Base-by-base conservation (phyloP, 2,797 vertebrate species). In the Atherinosoma microstoma region DNA sequence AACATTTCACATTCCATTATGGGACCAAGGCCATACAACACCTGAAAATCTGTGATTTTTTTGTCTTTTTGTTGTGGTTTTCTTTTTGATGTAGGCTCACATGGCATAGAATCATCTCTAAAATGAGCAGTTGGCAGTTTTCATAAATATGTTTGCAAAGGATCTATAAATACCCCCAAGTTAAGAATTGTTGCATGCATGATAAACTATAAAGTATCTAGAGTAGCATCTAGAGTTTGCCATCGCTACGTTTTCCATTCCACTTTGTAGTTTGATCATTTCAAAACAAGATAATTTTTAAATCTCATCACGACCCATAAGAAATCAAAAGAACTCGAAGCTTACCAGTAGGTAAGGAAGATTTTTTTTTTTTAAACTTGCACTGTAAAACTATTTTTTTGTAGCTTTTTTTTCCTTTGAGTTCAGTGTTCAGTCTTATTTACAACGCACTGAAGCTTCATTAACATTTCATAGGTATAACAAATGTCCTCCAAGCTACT, bases 1-100 rank as follows among this genome's bases (percentile, higher is more conserved):
- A 92, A 94, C 90, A 91, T 92, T 92, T 92, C 90, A 93, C 91
- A 92, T 93, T 92, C 89, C 91, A 94, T 90, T 84, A 91, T 91
- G 91, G 90, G 90, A 92, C 87, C 86, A 91, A 91, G 90, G 90
- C 91, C 89, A 89, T 89, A 91, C 87, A 91, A 93, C 92, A 91
- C 81, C 82, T 80, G 80, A 87, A 27, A 87, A 79, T 88, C 89
- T 85, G 68, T 70, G 71, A 86, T 71, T 75, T n/a, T 70, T 80
- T 69, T 38, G 45, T 64, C 36, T 18, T 74, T 51, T 57, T 29
- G 20, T 35, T 10, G 16, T 36, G 51, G 69, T 63, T 70, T 77
- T 71, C 22, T 73, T 76, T 71, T 72, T 65, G 74, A 70, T 30
- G 35, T 88, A 84, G 84, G 87, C 89, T 90, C 88, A 88, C 81